These are phyloP conservation scores for Pyrocephalus nanus DNA, from an alignment of 2,797 vertebrate species.

Conservation along the genomic window DNA sequence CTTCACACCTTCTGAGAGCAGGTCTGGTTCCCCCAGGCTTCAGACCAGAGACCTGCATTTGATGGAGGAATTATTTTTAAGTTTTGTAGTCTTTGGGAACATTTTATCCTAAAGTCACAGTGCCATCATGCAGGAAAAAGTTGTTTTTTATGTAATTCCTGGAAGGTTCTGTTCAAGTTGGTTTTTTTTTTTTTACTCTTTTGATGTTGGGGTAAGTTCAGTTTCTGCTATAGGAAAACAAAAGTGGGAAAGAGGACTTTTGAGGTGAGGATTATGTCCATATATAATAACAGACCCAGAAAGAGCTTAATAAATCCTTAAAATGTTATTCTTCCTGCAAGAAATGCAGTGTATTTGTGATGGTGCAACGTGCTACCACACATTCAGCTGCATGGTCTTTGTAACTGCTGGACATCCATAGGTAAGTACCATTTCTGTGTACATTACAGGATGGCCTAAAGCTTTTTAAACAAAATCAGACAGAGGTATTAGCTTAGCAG, in stretches of 20 bases:
- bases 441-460: neutral
- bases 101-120: neutral
- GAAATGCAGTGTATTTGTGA: neutral
- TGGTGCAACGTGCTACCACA: neutral
- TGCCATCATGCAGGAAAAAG: neutral
- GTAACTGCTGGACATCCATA: neutral
- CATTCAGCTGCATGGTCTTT: rapidly evolving
- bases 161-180: neutral
- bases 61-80: neutral
- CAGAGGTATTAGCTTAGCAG: neutral
- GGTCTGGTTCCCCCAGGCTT: neutral
- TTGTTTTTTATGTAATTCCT: neutral
- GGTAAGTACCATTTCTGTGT: neutral
- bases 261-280: neutral
- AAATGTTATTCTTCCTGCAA: neutral
- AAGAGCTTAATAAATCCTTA: neutral
- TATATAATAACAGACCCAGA: neutral
- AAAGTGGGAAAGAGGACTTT: neutral
- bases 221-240: neutral
- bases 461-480: neutral
- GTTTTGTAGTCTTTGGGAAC: neutral
- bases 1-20: neutral
- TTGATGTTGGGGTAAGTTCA: neutral
- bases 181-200: neutral
- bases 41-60: neutral